A percentile compares a stretch with the other conserved stretches of the same genome.
Evolutionary conservation across 2,888 invertebrate genomes (phyloP).

Genomic region (Harpalus rubripes): DNA sequence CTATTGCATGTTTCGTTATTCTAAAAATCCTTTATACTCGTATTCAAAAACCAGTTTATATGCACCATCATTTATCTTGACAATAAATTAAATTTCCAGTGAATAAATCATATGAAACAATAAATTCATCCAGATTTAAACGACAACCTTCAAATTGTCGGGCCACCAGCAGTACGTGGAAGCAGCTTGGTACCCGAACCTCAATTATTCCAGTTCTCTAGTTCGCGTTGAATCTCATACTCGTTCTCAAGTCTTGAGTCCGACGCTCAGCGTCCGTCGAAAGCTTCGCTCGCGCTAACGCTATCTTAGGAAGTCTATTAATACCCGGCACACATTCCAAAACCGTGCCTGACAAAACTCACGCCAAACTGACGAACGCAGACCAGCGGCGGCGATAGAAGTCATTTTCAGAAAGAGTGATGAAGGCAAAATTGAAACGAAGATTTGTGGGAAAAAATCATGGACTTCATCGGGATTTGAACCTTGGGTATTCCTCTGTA

Average conservation of each 20-base stretch:
- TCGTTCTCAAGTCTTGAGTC: not conserved
- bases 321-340: conserved; percentile 72
- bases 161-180: not conserved
- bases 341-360: conserved; percentile 70
- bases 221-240: not conserved
- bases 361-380: conserved; percentile 67
- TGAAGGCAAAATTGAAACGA: too few species aligned
- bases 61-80: not conserved
- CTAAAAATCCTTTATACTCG: not conserved
- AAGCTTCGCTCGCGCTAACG: conserved; percentile 69
- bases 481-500: too few species aligned
- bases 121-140: not conserved
- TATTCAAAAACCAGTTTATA: not conserved
- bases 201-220: not conserved
- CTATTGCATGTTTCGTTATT: too few species aligned
- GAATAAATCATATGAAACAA: not conserved
- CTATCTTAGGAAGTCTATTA: conserved; percentile 72
- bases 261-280: conserved; percentile 45
- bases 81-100: conserved; percentile 7
- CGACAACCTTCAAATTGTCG: not conserved
- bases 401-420: too few species aligned
- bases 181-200: not conserved
- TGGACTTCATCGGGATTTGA: too few species aligned
- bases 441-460: too few species aligned
- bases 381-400: conserved; percentile 50